Conservation (phyloP, 2,797 vertebrate species). For the Falco columbarius region DNA sequence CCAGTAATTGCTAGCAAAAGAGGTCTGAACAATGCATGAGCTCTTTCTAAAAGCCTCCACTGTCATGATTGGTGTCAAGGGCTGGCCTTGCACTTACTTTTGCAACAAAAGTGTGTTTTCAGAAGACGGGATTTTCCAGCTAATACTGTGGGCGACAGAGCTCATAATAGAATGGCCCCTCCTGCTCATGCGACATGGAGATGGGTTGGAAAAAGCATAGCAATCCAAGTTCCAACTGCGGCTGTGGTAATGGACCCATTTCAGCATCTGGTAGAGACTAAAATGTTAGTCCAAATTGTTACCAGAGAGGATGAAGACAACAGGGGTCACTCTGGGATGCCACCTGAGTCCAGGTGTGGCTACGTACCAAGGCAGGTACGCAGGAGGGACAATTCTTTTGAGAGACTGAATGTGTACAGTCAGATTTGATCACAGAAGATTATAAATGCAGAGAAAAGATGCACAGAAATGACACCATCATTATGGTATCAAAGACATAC, state of each 20-base stretch:
- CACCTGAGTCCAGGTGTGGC: not conserved
- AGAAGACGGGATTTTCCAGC: not conserved
- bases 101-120: not conserved
- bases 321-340: not conserved
- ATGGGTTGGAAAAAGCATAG: not conserved
- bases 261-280: not conserved
- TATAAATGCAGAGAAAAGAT: not conserved
- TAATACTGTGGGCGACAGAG: not conserved
- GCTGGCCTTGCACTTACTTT: not conserved
- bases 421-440: not conserved
- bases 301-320: not conserved
- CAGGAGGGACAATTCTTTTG: not conserved
- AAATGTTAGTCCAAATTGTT: not conserved
- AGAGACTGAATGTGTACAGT: not conserved
- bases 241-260: not conserved
- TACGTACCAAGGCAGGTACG: not conserved
- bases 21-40: not conserved
- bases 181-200: not conserved
- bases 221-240: not conserved
- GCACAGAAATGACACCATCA: not conserved
- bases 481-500: not conserved
- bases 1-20: not conserved
- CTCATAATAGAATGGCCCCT: not conserved
- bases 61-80: not conserved
- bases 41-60: constrained; percentile 33